Evolutionary conservation across 2,888 invertebrate genomes (phyloP), one percentile per base, ranked within the genome.

Genomic region (Protonemura montana): DNA sequence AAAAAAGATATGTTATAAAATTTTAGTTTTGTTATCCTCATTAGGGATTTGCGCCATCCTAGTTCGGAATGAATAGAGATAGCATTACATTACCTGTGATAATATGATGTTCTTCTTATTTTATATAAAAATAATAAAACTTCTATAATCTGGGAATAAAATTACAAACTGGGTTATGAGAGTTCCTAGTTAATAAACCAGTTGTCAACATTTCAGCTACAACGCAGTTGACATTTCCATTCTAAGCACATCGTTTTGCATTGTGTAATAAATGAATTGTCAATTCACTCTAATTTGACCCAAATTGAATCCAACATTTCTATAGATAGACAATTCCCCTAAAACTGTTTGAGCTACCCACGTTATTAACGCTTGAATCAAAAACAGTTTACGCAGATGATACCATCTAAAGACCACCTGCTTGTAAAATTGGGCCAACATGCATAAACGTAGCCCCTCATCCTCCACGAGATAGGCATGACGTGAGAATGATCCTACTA

Each of bases 141-240:
- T 59, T 10, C 59, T 59, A 1, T 16, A 59, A 59, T 59, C 59
- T 59, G 59, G 35, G n/a, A n/a, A n/a, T n/a, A n/a, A n/a, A n/a
- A n/a, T n/a, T n/a, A n/a, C n/a, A n/a, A 59, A 59, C 59, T 59
- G 59, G 59, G 59, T 59, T 59, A 59, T 10, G 59, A 59, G 59
- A 3, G 59, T 59, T 59, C 59, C 59, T 3, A 59, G 59, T 59
- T 59, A 10, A 21, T 59, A 10, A 21, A 1, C 1, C 13, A 59
- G 1, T 59, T 59, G 59, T 59, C 59, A n/a, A 13, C 59, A 59
- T 6, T 59, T 59, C 59, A 59, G 2, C 13, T 16, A 59, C 59
- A 21, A 59, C 7, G 21, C 59, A 59, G 7, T 59, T 59, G 59
- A 16, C 3, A 21, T 21, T 59, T 10, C 59, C 1, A 59, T 21